Percentiles rank a stretch among this genome's conserved stretches.
Evolutionary conservation across 1,140 invertebrate genomes (phyloP).

Genomic region (Euura lappo): DNA sequence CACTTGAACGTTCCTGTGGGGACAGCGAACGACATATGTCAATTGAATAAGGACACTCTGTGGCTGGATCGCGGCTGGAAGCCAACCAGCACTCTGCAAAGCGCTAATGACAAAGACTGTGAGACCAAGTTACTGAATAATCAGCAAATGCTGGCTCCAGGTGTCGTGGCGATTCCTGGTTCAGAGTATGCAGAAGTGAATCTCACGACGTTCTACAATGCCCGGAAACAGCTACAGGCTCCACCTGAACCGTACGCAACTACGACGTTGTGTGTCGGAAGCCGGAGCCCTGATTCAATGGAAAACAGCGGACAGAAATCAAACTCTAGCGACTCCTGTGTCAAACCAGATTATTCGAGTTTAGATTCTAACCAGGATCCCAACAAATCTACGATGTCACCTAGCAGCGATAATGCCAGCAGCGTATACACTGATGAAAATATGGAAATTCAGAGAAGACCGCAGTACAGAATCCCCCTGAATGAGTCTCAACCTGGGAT

Average conservation of each 20-base stretch:
- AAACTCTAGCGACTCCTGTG: conserved; percentile 60
- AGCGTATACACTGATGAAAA: conserved; percentile 59
- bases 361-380: conserved; percentile 56
- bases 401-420: conserved; percentile 57
- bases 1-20: conserved; percentile 71
- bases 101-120: conserved; percentile 68
- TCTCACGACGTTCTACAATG: conserved; percentile 83
- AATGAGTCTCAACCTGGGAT: conserved; percentile 45
- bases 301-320: conserved; percentile 57
- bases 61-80: conserved; percentile 81
- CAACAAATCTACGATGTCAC: conserved; percentile 57
- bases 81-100: conserved; percentile 62
- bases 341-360: conserved; percentile 61
- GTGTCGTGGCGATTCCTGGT: conserved; percentile 60
- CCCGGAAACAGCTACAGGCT: conserved; percentile 68
- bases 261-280: conserved; percentile 70
- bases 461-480: conserved; percentile 44
- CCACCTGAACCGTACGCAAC: conserved; percentile 83
- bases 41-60: conserved; percentile 74
- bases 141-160: conserved; percentile 59
- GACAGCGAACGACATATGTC: conserved; percentile 66
- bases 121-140: conserved; percentile 70
- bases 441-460: conserved; percentile 46
- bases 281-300: conserved; percentile 60
- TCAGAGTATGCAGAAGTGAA: conserved; percentile 83